Percentiles rank a stretch among this genome's conserved stretches.
These are phyloP conservation scores for Poecilobothrus nobilitatus DNA, from an alignment of 2,888 invertebrate species.

Conservation along the genomic window DNA sequence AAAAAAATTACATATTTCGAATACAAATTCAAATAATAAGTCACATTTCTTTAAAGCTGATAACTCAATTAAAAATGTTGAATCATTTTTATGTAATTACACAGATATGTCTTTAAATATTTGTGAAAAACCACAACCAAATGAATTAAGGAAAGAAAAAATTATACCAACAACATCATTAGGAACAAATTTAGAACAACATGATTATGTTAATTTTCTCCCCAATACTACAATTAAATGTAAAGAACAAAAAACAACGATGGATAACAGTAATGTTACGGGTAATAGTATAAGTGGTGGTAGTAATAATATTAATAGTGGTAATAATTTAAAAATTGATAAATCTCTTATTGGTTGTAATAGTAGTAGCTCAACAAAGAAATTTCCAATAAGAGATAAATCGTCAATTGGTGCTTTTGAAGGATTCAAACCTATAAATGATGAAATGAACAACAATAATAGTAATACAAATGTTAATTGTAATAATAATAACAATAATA, in stretches of 20 bases:
- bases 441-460: constrained; percentile 17
- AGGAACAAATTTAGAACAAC: background rate
- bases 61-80: background rate
- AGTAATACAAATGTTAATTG: constrained; percentile 9
- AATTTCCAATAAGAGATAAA: constrained; percentile 12
- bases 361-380: constrained; percentile 9
- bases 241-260: constrained; percentile 1
- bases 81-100: background rate
- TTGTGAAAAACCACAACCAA: background rate
- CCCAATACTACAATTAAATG: background rate
- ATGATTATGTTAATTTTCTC: background rate
- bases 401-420: constrained; percentile 15
- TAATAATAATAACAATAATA: constrained; percentile 9
- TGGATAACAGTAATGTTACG: background rate
- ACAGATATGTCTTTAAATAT: background rate
- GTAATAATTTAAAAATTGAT: constrained; percentile 17
- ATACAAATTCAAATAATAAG: constrained; percentile 12
- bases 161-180: background rate
- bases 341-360: background rate
- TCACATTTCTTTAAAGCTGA: background rate
- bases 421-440: constrained; percentile 25
- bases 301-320: background rate
- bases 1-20: background rate
- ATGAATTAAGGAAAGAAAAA: background rate
- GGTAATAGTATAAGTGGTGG: background rate